Evolutionary conservation across 1,140 invertebrate species (phyloP).

Genomic region (Drosophila punjabiensis): DNA sequence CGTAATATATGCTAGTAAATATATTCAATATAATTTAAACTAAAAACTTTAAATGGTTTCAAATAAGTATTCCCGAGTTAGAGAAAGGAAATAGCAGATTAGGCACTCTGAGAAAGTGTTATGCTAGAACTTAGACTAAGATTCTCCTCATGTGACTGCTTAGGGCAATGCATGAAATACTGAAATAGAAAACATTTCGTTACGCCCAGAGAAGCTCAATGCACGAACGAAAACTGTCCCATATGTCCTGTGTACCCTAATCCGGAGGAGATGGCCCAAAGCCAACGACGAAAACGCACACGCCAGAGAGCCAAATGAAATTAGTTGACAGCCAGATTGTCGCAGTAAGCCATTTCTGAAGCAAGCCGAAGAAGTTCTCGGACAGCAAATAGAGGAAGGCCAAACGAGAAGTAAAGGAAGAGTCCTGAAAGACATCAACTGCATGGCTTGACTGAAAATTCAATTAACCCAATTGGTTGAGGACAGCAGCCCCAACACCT

Average conservation of each 20-base stretch:
- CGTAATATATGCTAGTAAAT: too few relatives aligned
- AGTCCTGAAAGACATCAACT: background rate
- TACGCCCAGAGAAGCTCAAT: conserved; percentile 10
- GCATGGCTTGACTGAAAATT: conserved; percentile 63
- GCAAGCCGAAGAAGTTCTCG: conserved; percentile 13
- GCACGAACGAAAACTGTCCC: conserved; percentile 19
- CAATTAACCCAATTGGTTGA: conserved; percentile 72
- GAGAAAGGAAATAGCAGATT: background rate
- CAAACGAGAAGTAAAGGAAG: background rate
- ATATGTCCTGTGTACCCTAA: conserved; percentile 51
- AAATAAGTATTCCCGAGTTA: too few relatives aligned
- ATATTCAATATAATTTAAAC: too few relatives aligned
- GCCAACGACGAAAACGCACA: conserved; percentile 33
- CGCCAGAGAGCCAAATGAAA: conserved; percentile 55
- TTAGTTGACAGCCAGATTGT: conserved; percentile 75
- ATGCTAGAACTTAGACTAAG: background rate
- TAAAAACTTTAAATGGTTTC: background rate
- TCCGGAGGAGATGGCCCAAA: conserved; percentile 43
- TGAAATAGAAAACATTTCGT: background rate
- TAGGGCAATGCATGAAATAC: background rate
- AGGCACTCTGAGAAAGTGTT: background rate
- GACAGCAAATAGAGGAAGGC: background rate
- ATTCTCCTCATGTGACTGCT: background rate
- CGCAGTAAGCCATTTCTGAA: conserved; percentile 14
- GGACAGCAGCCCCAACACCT: conserved; percentile 27